phyloP scores from a whole-genome alignment of 2,888 invertebrate genomes.

The Fragum sueziense region DNA sequence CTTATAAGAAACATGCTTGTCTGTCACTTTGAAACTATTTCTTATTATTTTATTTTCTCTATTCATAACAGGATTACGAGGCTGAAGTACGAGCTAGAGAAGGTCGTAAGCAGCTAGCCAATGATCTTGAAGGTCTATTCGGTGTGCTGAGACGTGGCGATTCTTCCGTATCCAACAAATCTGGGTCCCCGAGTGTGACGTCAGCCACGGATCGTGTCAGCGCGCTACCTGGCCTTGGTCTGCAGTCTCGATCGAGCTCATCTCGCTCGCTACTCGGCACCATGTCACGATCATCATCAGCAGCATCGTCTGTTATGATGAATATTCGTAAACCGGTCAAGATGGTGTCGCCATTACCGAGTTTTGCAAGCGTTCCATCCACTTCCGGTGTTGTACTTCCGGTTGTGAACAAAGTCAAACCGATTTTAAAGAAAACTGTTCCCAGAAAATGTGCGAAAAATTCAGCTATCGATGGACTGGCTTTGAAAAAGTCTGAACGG shows the following conservation, averaged over 20 bases:
- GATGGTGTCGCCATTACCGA: background rate
- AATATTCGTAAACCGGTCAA: background rate
- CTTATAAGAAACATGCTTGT: too few species aligned
- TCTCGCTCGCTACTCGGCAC: background rate
- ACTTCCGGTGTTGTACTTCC: constrained; percentile 20
- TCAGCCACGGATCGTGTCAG: background rate
- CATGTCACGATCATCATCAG: background rate
- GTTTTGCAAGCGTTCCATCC: background rate
- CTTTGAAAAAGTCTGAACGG: background rate
- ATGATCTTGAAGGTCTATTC: constrained; percentile 72
- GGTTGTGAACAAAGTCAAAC: background rate
- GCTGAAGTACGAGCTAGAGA: constrained; percentile 65
- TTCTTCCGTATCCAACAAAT: constrained; percentile 42
- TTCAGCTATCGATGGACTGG: too few species aligned
- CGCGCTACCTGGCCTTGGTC: background rate
- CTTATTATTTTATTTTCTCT: background rate
- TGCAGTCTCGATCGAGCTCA: background rate
- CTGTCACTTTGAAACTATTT: too few species aligned
- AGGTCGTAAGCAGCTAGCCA: constrained; percentile 47
- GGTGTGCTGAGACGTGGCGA: constrained; percentile 63
- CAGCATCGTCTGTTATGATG: constrained; percentile 4
- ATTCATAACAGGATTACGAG: constrained; percentile 64
- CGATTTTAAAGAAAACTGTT: background rate
- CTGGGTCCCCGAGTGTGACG: background rate
- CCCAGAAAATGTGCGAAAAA: background rate